A percentile compares a stretch with the other conserved stretches of the same genome.
phyloP scores from a whole-genome alignment of 2,113 vertebrate genomes.

The Mellivora capensis region DNA sequence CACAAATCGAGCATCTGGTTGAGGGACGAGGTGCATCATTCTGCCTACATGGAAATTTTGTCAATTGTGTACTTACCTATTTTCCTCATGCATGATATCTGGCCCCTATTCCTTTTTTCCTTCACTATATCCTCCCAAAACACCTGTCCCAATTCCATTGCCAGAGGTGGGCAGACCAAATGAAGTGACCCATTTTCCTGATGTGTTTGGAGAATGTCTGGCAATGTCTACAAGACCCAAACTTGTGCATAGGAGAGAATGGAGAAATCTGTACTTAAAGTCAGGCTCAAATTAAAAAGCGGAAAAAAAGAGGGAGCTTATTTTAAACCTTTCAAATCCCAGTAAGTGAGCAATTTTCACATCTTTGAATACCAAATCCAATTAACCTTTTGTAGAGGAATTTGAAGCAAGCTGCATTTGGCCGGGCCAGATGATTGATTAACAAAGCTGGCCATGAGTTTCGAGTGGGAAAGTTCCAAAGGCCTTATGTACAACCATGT shows the following conservation, averaged over 20 bases:
- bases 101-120: neutral
- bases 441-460: neutral
- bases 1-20: neutral
- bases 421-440: neutral
- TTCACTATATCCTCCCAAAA: neutral
- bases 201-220: neutral
- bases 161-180: neutral
- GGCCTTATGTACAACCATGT: neutral
- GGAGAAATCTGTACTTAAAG: neutral
- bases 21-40: neutral
- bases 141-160: neutral
- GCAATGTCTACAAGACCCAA: neutral
- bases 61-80: neutral
- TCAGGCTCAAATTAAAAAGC: neutral
- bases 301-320: neutral
- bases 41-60: neutral
- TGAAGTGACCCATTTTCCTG: neutral
- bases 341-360: neutral
- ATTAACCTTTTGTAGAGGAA: neutral
- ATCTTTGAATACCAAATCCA: neutral
- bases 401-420: neutral
- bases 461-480: neutral
- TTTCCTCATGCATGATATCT: neutral
- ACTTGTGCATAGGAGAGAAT: neutral
- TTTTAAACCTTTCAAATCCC: neutral